phyloP scores from a whole-genome alignment of 2,888 invertebrate genomes.

The Tiliacea aurago region DNA sequence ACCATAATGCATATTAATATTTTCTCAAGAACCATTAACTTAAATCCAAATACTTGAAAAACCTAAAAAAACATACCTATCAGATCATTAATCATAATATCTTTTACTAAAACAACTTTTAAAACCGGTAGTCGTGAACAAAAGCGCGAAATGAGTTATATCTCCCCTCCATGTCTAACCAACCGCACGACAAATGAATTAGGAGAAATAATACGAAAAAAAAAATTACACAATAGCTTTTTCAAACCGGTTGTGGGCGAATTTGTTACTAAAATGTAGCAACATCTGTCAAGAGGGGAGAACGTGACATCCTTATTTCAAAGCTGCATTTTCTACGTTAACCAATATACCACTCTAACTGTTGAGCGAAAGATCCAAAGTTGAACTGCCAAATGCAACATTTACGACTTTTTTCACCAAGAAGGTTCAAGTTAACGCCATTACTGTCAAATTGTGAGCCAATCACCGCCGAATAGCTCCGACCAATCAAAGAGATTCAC shows the following conservation, averaged over 20 bases:
- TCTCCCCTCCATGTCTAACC: conserved; percentile 87
- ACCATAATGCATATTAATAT: not conserved
- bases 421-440: conserved; percentile 85
- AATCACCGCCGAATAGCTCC: conserved; percentile 81
- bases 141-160: conserved; percentile 83
- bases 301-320: conserved; percentile 35
- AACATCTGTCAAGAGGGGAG: conserved; percentile 89
- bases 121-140: conserved; percentile 83
- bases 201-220: conserved; percentile 88
- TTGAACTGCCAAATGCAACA: not conserved
- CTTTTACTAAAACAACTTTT: conserved; percentile 69
- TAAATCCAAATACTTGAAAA: conserved; percentile 52
- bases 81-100: conserved; percentile 58
- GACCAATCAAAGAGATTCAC: conserved; percentile 81
- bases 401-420: conserved; percentile 62
- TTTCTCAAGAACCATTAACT: conserved; percentile 30
- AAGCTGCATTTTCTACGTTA: conserved; percentile 36
- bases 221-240: conserved; percentile 87
- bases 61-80: conserved; percentile 44
- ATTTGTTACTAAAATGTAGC: conserved; percentile 90
- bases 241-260: conserved; percentile 87
- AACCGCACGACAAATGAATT: conserved; percentile 89
- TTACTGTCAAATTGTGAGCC: conserved; percentile 89
- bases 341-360: conserved; percentile 38
- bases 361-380: conserved; percentile 41